Percentiles rank a stretch among this genome's conserved stretches.
These are phyloP conservation scores for Lepas anatifera DNA, from an alignment of 2,888 invertebrate species.

Conservation along the genomic window DNA sequence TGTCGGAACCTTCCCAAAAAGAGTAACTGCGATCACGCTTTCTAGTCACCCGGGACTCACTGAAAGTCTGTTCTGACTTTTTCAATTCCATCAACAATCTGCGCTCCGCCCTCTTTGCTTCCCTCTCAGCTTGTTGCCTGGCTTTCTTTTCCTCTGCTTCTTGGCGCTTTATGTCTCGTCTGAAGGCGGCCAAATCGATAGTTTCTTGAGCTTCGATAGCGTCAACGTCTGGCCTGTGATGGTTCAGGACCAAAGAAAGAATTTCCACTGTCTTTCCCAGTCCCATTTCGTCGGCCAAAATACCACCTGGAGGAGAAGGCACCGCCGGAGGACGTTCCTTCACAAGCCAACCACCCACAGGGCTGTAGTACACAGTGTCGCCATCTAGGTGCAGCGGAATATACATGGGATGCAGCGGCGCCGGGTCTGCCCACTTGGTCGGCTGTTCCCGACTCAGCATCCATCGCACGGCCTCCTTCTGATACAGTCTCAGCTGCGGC, in stretches of 20 bases:
- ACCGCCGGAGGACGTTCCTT: conserved; percentile 31
- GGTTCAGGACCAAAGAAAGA: conserved; percentile 48
- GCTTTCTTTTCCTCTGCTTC: background rate
- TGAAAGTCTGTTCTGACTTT: too few species aligned
- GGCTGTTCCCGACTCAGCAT: conserved; percentile 47
- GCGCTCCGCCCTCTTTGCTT: too few species aligned
- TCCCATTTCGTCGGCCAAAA: conserved; percentile 70
- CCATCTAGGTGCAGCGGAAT: conserved; percentile 31
- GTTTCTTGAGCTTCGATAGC: conserved; percentile 19
- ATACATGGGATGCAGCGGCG: conserved; percentile 31
- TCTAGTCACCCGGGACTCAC: too few species aligned
- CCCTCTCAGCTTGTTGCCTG: too few species aligned
- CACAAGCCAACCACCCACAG: conserved; percentile 38
- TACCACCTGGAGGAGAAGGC: conserved; percentile 46
- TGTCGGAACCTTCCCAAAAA: too few species aligned
- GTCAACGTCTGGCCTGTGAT: conserved; percentile 33
- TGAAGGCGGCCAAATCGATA: conserved; percentile 13
- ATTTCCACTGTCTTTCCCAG: conserved; percentile 68
- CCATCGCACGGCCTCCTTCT: conserved; percentile 52
- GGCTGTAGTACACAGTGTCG: conserved; percentile 35
- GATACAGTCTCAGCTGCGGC: conserved; percentile 50
- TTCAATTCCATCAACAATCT: too few species aligned
- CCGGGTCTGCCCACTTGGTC: background rate
- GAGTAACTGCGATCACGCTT: too few species aligned
- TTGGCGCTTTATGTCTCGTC: conserved; percentile 9